phyloP scores from a whole-genome alignment of 2,888 invertebrate genomes.

The Amphipoea lucens region DNA sequence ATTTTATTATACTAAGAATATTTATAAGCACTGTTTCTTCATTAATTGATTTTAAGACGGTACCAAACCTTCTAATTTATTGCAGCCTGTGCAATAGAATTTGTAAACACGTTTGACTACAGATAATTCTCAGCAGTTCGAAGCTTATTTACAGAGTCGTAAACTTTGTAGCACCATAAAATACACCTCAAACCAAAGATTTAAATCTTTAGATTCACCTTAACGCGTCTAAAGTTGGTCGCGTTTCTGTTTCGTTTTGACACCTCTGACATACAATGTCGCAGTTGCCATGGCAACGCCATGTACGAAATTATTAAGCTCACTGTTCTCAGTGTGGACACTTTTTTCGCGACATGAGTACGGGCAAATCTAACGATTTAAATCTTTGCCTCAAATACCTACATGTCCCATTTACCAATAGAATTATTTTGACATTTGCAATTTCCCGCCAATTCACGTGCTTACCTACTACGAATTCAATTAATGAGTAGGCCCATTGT shows the following conservation, averaged over 20 bases:
- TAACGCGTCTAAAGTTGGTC: not conserved
- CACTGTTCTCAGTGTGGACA: not conserved
- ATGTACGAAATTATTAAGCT: not conserved
- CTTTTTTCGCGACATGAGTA: not conserved
- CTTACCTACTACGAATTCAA: conserved; percentile 25
- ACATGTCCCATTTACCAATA: not conserved
- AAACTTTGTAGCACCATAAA: conserved; percentile 17
- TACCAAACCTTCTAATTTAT: conserved; percentile 2
- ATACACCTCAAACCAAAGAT: not conserved
- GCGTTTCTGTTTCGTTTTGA: not conserved
- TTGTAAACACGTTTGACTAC: conserved; percentile 5
- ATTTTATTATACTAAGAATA: not conserved
- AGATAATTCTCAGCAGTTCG: not conserved
- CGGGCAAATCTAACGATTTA: not conserved
- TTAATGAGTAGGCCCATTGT: conserved; percentile 36
- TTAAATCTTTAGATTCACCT: not conserved
- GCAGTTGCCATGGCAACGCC: not conserved
- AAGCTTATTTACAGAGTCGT: not conserved
- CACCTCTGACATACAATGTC: not conserved
- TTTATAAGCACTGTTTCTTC: not conserved
- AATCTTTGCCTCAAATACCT: not conserved
- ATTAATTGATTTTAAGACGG: not conserved
- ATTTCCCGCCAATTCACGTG: conserved; percentile 6
- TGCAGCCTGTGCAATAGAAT: conserved; percentile 2
- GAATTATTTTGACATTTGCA: not conserved